Evolutionary conservation across 53 echinoderm and acorn worm genomes (phyloP).

Genomic region (Glandiceps talaboti): DNA sequence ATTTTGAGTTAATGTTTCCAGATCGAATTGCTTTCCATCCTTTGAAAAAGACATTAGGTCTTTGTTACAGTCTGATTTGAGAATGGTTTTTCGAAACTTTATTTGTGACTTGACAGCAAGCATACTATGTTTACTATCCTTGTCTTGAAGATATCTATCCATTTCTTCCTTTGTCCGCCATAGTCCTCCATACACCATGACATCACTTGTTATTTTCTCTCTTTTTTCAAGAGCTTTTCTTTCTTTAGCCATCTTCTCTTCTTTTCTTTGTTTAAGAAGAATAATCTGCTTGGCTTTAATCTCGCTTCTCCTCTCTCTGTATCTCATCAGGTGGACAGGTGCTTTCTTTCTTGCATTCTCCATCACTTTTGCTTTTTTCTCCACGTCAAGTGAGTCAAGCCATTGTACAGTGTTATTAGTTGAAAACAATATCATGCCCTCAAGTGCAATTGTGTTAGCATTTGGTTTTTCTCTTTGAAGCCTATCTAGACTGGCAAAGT

Average conservation of each 20-base stretch:
- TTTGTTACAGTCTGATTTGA: background rate
- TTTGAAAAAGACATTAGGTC: background rate
- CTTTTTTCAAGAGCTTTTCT: background rate
- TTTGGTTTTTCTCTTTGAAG: background rate
- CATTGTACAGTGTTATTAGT: background rate
- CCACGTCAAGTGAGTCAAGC: background rate
- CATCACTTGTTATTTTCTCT: background rate
- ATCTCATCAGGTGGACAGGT: background rate
- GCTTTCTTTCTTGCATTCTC: background rate
- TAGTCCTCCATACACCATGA: background rate
- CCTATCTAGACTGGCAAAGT: background rate
- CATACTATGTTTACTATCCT: background rate
- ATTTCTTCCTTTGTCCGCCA: background rate
- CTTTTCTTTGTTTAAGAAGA: background rate
- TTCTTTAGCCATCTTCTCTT: background rate
- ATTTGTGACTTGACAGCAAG: background rate
- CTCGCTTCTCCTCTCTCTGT: background rate
- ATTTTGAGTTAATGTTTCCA: background rate
- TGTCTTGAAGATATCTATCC: background rate
- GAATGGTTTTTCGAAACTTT: background rate
- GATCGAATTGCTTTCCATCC: background rate
- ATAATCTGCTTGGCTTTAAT: background rate
- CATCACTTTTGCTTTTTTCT: background rate
- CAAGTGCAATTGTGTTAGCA: background rate
- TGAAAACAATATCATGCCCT: background rate